Evolutionary conservation across 2,113 vertebrate genomes (phyloP).

Genomic region (Benitochromis conjunctus): DNA sequence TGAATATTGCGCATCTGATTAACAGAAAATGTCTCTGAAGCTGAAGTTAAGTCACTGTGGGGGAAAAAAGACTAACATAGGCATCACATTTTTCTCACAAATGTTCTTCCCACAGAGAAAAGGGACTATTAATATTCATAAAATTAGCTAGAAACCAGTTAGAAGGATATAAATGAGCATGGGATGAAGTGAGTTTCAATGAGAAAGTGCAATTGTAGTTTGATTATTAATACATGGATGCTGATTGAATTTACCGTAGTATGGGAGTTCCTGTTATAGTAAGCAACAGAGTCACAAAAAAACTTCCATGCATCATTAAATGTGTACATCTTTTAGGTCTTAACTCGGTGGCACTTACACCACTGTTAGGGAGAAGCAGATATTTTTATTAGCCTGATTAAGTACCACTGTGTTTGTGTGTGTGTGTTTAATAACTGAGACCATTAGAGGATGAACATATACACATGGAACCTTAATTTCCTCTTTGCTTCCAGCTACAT

Average conservation of each 20-base stretch:
- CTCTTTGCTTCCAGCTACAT: not conserved
- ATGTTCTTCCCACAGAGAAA: not conserved
- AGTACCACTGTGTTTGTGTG: not conserved
- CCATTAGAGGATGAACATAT: not conserved
- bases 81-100: not conserved
- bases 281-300: not conserved
- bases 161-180: not conserved
- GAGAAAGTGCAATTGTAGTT: not conserved
- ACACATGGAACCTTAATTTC: not conserved
- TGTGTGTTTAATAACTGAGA: too few relatives aligned
- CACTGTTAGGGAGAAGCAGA: not conserved
- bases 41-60: not conserved
- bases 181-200: not conserved
- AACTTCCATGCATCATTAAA: not conserved
- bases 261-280: not conserved
- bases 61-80: not conserved
- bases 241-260: not conserved
- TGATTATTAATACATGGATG: not conserved
- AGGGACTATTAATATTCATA: not conserved
- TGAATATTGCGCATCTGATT: not conserved
- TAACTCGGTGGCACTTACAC: not conserved
- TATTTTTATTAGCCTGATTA: not conserved
- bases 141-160: not conserved
- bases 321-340: not conserved
- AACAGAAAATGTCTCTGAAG: not conserved